phyloP scores from a whole-genome alignment of 2,888 invertebrate species.

The Protophormia terraenovae region DNA sequence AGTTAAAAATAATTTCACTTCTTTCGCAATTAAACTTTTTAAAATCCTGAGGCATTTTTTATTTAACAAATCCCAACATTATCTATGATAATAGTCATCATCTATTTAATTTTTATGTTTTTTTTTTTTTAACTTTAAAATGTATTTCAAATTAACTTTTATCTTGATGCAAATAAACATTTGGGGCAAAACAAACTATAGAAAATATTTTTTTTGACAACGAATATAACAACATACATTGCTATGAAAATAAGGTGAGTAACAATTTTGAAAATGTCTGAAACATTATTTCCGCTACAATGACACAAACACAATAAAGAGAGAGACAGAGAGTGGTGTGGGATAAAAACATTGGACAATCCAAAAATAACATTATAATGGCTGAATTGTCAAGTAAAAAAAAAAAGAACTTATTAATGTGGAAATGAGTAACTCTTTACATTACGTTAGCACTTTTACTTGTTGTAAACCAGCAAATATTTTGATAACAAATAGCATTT shows the following conservation, averaged over 20 bases:
- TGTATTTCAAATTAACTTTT: slow-evolving; percentile 54
- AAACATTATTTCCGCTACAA: slow-evolving; percentile 51
- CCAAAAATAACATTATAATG: slow-evolving; percentile 28
- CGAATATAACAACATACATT: not conserved
- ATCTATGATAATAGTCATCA: slow-evolving; percentile 30
- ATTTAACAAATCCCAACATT: slow-evolving; percentile 1
- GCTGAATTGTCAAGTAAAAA: slow-evolving; percentile 19
- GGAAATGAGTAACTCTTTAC: slow-evolving; percentile 38
- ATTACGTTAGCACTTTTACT: slow-evolving; percentile 42
- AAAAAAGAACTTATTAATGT: slow-evolving; percentile 51
- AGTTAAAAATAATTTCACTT: not conserved
- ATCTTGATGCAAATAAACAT: slow-evolving; percentile 56
- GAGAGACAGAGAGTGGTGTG: not conserved
- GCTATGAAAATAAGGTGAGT: slow-evolving; percentile 41
- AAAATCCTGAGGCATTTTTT: slow-evolving; percentile 6
- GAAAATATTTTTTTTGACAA: slow-evolving; percentile 13
- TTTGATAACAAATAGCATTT: too few species aligned
- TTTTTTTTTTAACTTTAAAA: slow-evolving; percentile 27
- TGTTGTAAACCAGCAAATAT: slow-evolving; percentile 8
- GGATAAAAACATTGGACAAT: slow-evolving; percentile 30
- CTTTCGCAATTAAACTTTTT: not conserved
- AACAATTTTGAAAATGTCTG: slow-evolving; percentile 58
- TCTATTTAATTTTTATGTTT: slow-evolving; percentile 2
- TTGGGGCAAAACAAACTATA: slow-evolving; percentile 35
- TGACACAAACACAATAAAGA: not conserved